These are phyloP conservation scores for Babylonia areolata DNA, from an alignment of 1,140 invertebrate genomes.

Conservation along the genomic window DNA sequence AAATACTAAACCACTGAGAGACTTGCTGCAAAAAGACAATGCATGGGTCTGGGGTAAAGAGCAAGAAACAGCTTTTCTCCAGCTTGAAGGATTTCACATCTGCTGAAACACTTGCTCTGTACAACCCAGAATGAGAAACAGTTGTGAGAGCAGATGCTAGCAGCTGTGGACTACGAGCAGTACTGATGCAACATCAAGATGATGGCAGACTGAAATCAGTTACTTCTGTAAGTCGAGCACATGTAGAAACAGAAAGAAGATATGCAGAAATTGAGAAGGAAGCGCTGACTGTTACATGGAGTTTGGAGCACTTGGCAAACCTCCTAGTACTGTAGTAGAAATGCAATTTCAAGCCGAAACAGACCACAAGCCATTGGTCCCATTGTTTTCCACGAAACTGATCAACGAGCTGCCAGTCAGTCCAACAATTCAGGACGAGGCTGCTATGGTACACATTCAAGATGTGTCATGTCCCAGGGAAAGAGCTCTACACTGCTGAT, in stretches of 20 bases:
- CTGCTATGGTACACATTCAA: conserved; percentile 41
- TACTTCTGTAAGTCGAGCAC: conserved; percentile 48
- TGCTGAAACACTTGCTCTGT: conserved; percentile 43
- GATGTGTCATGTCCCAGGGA: conserved; percentile 48
- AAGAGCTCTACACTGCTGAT: conserved; percentile 46
- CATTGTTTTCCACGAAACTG: conserved; percentile 46
- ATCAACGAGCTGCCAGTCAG: conserved; percentile 40
- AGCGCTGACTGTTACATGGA: conserved; percentile 77
- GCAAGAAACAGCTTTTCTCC: conserved; percentile 39
- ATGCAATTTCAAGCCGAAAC: conserved; percentile 60
- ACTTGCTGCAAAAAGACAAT: conserved; percentile 43
- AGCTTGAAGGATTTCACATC: conserved; percentile 41
- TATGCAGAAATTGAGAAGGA: conserved; percentile 79
- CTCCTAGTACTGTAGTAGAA: too few relatives aligned
- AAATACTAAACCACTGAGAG: conserved; percentile 9
- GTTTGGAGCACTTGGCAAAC: conserved; percentile 77
- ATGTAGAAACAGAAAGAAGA: conserved; percentile 70
- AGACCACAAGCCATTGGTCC: conserved; percentile 72
- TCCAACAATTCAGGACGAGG: conserved; percentile 49
- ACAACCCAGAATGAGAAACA: conserved; percentile 40
- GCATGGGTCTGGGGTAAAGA: conserved; percentile 37
- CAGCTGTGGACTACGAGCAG: conserved; percentile 52
- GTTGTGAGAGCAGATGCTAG: conserved; percentile 49
- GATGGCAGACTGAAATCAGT: conserved; percentile 38
- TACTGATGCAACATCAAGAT: conserved; percentile 39